Evolutionary conservation across 2,888 invertebrate species (phyloP), one percentile per base, ranked within the genome.

Genomic region (Steinernema carpocapsae): DNA sequence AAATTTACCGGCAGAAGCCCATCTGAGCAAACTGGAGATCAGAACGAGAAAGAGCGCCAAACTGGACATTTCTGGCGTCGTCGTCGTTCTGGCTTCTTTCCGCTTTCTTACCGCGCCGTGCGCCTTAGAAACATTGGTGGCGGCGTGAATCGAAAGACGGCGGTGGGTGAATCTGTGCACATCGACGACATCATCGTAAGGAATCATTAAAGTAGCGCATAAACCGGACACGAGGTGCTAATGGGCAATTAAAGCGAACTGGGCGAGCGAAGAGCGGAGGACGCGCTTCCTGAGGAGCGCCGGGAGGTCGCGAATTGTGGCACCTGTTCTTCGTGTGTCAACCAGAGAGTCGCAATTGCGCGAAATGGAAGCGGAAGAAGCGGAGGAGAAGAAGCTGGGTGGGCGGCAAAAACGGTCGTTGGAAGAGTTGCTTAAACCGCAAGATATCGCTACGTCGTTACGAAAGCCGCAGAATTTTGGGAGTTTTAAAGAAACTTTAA

Each of bases 171-270:
- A 64, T 64, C 64, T 64, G 32, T 64, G 64, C 64, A 64, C 37
- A 37, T n/a, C 37, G 10, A 32, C 64, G 48, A 48, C 48, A 32
- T 64, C 64, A 64, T 64, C 56, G 56, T 19, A 37, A 37, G 37
- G 24, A 22, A 29, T 32, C 64, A 64, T 64, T 32, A 64, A 6
- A 37, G 64, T 26, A 26, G 26, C 24, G 56, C 56, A 22, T 56
- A 56, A 56, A 64, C 64, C 64, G 64, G 64, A 64, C 64, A 37
- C 64, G 64, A 64, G 64, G 64, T 64, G 64, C 64, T 64, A 64
- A 64, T 64, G 64, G 64, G 64, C 64, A 64, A 64, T 64, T 64
- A 64, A 64, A 64, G 64, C 64, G 64, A 29, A 37, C 4, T 37
- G 37, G 37, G 29, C 37, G 1, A 64, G 32, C 48, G 48, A 37